Conservation (phyloP, 2,888 invertebrate species). For the Morpho achilles region DNA sequence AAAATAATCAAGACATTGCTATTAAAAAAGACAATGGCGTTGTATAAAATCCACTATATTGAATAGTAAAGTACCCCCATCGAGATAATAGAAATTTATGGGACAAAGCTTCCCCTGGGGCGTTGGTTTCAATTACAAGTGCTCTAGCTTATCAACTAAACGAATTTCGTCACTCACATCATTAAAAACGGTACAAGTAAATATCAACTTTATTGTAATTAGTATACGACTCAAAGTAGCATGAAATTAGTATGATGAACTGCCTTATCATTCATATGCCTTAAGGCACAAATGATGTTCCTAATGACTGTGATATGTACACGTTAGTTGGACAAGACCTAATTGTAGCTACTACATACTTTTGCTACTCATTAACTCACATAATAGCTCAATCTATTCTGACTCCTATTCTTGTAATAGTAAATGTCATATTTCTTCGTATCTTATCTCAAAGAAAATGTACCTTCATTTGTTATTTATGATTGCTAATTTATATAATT, state of each 20-base stretch:
- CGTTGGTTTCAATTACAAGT: slow-evolving; percentile 11
- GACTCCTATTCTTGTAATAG: no score
- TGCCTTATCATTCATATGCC: not conserved
- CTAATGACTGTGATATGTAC: slow-evolving; percentile 6
- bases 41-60: no score
- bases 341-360: not conserved
- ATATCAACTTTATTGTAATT: not conserved
- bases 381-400: no score
- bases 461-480: no score
- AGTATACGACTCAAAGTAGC: not conserved
- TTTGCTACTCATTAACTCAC: no score
- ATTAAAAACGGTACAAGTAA: not conserved
- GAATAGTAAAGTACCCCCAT: no score
- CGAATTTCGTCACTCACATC: slow-evolving; percentile 9
- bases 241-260: not conserved
- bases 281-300: slow-evolving; percentile 10
- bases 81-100: not conserved
- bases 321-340: slow-evolving; percentile 8
- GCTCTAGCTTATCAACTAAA: slow-evolving; percentile 6
- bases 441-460: no score
- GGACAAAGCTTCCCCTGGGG: slow-evolving; percentile 3
- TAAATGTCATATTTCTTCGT: no score
- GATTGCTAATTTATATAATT: no score
- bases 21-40: no score
- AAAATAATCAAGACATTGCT: no score